phyloP scores from a whole-genome alignment of 2,113 vertebrate species.

The Paramormyrops kingsleyae region DNA sequence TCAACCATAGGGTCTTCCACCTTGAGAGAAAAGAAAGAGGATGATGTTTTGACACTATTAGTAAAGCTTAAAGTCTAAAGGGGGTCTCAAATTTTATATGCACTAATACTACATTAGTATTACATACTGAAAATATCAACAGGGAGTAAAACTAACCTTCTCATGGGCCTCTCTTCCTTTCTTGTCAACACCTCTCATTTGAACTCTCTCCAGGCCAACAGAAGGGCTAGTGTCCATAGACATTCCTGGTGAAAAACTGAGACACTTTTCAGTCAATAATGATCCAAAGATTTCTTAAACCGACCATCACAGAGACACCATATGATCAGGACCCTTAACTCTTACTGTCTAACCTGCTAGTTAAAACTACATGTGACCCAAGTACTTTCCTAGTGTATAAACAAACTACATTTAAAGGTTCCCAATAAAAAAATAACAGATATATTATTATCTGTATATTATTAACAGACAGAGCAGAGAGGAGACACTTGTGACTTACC shows the following conservation, averaged over 20 bases:
- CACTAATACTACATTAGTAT: not conserved
- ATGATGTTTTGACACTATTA: not conserved
- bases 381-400: not conserved
- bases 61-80: not conserved
- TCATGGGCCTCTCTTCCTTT: not conserved
- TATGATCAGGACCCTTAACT: not conserved
- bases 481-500: not conserved
- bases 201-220: not conserved
- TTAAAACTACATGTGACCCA: not conserved
- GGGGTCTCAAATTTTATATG: not conserved
- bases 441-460: too few relatives aligned
- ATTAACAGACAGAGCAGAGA: not conserved
- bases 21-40: not conserved
- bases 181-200: not conserved
- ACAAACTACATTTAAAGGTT: not conserved
- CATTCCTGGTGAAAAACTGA: not conserved
- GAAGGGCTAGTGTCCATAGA: not conserved
- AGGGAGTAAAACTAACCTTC: not conserved
- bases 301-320: not conserved
- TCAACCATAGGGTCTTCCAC: not conserved
- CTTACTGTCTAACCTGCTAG: not conserved
- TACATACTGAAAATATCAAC: not conserved
- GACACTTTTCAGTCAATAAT: not conserved
- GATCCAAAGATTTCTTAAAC: not conserved
- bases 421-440: not conserved